Percentiles rank a stretch among this genome's conserved stretches.
Conservation (phyloP, 64 coral and sea anemone species). For the Porites lutea region DNA sequence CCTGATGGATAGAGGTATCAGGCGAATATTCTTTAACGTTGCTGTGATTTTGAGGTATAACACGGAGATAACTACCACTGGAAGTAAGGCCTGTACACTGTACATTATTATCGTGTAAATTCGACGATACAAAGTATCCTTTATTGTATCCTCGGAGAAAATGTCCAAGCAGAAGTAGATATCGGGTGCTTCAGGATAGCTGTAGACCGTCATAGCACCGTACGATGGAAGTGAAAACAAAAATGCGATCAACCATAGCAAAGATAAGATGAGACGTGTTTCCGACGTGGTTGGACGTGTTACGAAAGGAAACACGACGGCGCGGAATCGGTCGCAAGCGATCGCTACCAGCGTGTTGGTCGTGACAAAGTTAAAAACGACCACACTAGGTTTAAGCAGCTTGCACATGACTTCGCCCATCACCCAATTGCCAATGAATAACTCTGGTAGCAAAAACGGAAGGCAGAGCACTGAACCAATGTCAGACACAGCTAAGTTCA, state of each 20-base stretch:
- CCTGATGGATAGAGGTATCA: slow-evolving; percentile 43
- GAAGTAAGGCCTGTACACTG: slow-evolving; percentile 68
- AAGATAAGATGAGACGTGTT: slow-evolving; percentile 60
- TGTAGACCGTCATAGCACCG: slow-evolving; percentile 48
- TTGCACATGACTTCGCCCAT: slow-evolving; percentile 88
- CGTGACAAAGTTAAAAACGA: slow-evolving; percentile 87
- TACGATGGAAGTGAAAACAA: slow-evolving; percentile 73
- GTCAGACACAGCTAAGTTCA: slow-evolving; percentile 83
- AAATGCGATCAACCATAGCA: slow-evolving; percentile 78
- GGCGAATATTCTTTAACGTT: slow-evolving; percentile 60
- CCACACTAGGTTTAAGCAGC: slow-evolving; percentile 82
- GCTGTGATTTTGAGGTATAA: slow-evolving; percentile 79
- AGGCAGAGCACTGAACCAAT: slow-evolving; percentile 64
- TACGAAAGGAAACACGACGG: slow-evolving; percentile 85
- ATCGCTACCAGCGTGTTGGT: slow-evolving; percentile 91
- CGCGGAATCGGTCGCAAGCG: slow-evolving; percentile 85
- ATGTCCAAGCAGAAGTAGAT: slow-evolving; percentile 45
- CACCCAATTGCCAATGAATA: slow-evolving; percentile 40
- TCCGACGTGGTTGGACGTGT: slow-evolving; percentile 64
- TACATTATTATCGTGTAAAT: slow-evolving; percentile 75
- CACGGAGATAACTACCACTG: slow-evolving; percentile 62
- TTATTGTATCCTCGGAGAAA: slow-evolving; percentile 36
- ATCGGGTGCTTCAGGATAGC: neutral
- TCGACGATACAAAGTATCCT: slow-evolving; percentile 35
- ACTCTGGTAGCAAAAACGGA: slow-evolving; percentile 63